phyloP scores from a whole-genome alignment of 2,113 vertebrate species.

The Tor tambroides region DNA sequence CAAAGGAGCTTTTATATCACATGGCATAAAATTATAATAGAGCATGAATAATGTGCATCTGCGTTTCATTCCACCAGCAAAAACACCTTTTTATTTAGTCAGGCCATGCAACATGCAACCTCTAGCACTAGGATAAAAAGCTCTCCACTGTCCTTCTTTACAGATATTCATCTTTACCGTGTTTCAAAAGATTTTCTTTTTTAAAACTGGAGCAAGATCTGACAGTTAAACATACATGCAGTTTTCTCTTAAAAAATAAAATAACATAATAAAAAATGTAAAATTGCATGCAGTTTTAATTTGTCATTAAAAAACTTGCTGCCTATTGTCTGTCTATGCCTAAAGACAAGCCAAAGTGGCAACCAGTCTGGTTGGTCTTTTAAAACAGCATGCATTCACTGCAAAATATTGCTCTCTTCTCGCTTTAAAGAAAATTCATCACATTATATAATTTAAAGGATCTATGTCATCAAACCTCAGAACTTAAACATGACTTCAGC shows the following conservation, averaged over 20 bases:
- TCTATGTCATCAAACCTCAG: not conserved
- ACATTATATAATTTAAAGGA: not conserved
- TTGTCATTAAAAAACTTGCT: not conserved
- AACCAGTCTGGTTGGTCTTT: not conserved
- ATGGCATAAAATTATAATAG: slow-evolving; percentile 29
- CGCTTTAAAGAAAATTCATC: not conserved
- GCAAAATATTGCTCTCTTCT: not conserved
- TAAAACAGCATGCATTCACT: not conserved
- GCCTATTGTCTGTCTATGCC: not conserved
- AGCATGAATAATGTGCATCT: slow-evolving; percentile 23
- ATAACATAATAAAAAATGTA: not conserved
- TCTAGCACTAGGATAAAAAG: not conserved
- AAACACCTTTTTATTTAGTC: slow-evolving; percentile 10
- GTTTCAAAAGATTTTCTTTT: not conserved
- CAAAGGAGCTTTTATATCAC: slow-evolving; percentile 19
- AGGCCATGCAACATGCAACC: slow-evolving; percentile 6
- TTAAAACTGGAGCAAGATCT: slow-evolving; percentile 1
- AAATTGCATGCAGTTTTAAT: not conserved
- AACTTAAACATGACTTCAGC: not conserved
- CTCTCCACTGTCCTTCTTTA: slow-evolving; percentile 12
- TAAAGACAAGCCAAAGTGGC: not conserved
- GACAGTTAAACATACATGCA: not conserved
- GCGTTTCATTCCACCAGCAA: slow-evolving; percentile 20
- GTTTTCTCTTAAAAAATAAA: too few relatives aligned
- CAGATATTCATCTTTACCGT: not conserved